phyloP scores from a whole-genome alignment of 2,888 invertebrate genomes.

The Atethmia centrago region DNA sequence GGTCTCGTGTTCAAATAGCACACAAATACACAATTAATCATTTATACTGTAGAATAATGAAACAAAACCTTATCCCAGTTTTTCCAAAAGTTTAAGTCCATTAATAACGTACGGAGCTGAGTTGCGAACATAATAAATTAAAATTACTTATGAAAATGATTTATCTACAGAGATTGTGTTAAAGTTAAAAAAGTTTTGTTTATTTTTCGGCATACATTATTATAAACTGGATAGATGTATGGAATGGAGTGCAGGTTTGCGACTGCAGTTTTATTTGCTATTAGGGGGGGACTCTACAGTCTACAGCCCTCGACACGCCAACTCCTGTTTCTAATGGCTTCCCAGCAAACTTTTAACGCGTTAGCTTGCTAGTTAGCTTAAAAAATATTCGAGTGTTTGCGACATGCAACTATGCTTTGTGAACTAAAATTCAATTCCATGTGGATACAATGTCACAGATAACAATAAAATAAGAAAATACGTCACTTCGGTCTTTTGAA shows the following conservation, averaged over 20 bases:
- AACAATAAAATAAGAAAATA: slow-evolving; percentile 32
- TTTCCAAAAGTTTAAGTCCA: background rate
- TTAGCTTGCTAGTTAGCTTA: no score
- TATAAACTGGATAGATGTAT: background rate
- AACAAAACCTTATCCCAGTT: background rate
- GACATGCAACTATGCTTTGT: slow-evolving; percentile 48
- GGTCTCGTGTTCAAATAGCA: background rate
- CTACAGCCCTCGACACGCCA: slow-evolving; percentile 36
- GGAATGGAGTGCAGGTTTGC: slow-evolving; percentile 2
- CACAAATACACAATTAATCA: background rate
- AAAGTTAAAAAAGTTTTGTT: no score
- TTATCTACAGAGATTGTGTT: no score
- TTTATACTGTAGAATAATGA: background rate
- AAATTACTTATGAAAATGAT: slow-evolving; percentile 1
- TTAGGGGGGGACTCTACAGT: slow-evolving; percentile 6
- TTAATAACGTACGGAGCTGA: background rate
- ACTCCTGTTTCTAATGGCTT: slow-evolving; percentile 42
- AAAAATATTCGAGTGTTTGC: slow-evolving; percentile 37
- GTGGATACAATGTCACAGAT: slow-evolving; percentile 26
- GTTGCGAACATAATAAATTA: slow-evolving; percentile 15
- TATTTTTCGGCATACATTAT: background rate
- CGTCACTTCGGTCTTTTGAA: background rate
- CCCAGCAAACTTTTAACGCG: slow-evolving; percentile 48
- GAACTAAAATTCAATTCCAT: slow-evolving; percentile 44
- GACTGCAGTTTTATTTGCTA: slow-evolving; percentile 29